Percentiles rank a stretch among this genome's conserved stretches.
Evolutionary conservation across 2,888 invertebrate genomes (phyloP).

Genomic region (Endomychus coccineus): DNA sequence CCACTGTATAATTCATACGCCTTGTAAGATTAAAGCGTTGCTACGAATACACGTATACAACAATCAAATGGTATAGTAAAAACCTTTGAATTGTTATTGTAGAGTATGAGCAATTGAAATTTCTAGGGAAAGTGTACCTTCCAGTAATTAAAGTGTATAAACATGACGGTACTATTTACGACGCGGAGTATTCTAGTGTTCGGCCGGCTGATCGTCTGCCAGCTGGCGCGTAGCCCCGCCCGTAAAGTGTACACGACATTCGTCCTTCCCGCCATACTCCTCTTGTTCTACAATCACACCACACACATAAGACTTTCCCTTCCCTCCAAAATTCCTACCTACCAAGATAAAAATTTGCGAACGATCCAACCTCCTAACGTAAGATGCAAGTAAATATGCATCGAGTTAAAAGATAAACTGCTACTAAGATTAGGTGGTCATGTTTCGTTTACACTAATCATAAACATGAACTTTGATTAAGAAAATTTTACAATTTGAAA

Average conservation of each 20-base stretch:
- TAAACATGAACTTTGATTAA: no score
- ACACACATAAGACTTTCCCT: slow-evolving; percentile 25
- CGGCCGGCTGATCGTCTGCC: slow-evolving; percentile 50
- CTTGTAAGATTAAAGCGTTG: slow-evolving; percentile 3
- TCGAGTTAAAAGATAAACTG: no score
- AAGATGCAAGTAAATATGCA: no score
- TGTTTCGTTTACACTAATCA: no score
- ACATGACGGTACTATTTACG: slow-evolving; percentile 40
- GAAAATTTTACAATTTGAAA: no score
- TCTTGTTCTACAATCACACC: slow-evolving; percentile 26
- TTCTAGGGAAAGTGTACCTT: background rate
- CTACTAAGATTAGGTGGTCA: no score
- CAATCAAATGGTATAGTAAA: no score
- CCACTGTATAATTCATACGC: slow-evolving; percentile 44
- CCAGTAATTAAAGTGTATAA: slow-evolving; percentile 12
- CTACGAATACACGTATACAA: no score
- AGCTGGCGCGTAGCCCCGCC: slow-evolving; percentile 52
- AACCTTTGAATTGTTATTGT: no score
- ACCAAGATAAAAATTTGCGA: no score
- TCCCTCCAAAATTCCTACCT: slow-evolving; percentile 29
- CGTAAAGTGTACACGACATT: slow-evolving; percentile 33
- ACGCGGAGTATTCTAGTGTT: slow-evolving; percentile 40
- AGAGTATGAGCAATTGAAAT: no score
- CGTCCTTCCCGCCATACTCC: slow-evolving; percentile 36
- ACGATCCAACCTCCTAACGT: no score